Conservation (phyloP, 2,888 invertebrate species). For the Rhagium mordax region DNA sequence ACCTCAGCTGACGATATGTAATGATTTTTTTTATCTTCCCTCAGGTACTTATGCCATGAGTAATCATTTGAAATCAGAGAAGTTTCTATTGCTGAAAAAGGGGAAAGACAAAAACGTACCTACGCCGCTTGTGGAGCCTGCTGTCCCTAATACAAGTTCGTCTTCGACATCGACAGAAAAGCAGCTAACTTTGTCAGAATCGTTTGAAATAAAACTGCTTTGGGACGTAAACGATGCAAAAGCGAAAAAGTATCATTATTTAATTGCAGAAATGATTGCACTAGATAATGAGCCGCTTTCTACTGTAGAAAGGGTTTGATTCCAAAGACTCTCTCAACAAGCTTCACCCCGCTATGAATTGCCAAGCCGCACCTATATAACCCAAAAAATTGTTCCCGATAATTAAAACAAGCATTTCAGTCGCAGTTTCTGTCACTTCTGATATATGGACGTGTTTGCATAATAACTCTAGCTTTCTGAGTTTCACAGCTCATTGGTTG, state of each 20-base stretch:
- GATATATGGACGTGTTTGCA: conserved; percentile 56
- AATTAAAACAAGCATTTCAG: conserved; percentile 54
- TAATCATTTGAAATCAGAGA: conserved; percentile 17
- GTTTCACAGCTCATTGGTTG: too few species aligned
- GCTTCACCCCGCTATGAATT: conserved; percentile 54
- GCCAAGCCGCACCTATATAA: conserved; percentile 52
- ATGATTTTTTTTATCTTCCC: too few species aligned
- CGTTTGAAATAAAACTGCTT: conserved; percentile 47
- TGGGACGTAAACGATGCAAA: conserved; percentile 56
- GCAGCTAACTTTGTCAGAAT: conserved; percentile 30
- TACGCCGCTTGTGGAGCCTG: conserved; percentile 12
- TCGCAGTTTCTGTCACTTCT: too few species aligned
- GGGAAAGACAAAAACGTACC: conserved; percentile 9
- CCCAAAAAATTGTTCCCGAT: conserved; percentile 44
- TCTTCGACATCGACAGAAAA: neutral
- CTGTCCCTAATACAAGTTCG: conserved; percentile 7
- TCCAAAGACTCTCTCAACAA: conserved; percentile 54
- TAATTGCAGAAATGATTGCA: conserved; percentile 63
- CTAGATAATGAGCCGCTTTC: conserved; percentile 59
- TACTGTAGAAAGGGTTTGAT: conserved; percentile 58
- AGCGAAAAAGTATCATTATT: conserved; percentile 58
- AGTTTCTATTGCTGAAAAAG: conserved; percentile 22
- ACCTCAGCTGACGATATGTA: conserved; percentile 30
- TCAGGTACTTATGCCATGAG: conserved; percentile 18
- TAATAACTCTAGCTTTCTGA: too few species aligned